A percentile compares a stretch with the other conserved stretches of the same genome.
Evolutionary conservation across 2,888 invertebrate genomes (phyloP).

Genomic region (Orthonychiurus folsomi): DNA sequence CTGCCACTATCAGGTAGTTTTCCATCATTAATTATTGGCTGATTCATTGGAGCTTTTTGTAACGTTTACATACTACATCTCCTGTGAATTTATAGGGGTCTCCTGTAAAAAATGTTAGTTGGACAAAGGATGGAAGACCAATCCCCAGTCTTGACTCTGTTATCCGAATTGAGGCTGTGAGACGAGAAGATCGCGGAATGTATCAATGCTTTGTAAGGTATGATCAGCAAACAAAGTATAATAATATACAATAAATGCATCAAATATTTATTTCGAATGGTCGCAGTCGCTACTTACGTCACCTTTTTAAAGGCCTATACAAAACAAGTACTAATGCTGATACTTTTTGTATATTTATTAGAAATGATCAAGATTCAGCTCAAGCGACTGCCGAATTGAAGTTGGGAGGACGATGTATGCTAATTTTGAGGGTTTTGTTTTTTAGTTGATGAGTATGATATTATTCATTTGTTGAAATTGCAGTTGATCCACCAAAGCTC

Average conservation of each 20-base stretch:
- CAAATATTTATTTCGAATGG: background rate
- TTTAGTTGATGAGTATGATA: background rate
- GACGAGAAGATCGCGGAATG: slow-evolving; percentile 92
- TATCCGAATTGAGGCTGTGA: slow-evolving; percentile 73
- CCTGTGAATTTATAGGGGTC: slow-evolving; percentile 54
- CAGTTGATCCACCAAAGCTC: slow-evolving; percentile 80
- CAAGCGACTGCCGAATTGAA: slow-evolving; percentile 86
- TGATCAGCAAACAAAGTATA: slow-evolving; percentile 23
- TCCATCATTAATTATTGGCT: background rate
- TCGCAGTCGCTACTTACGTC: slow-evolving; percentile 77
- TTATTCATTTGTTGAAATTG: slow-evolving; percentile 27
- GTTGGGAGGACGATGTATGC: slow-evolving; percentile 81
- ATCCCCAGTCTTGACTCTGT: slow-evolving; percentile 71
- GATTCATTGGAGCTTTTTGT: background rate
- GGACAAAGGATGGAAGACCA: slow-evolving; percentile 85
- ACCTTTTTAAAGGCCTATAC: slow-evolving; percentile 83
- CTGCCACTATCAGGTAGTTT: slow-evolving; percentile 57
- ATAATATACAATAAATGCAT: too few species aligned
- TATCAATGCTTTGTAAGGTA: slow-evolving; percentile 92
- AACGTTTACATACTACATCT: background rate
- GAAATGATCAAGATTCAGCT: slow-evolving; percentile 78
- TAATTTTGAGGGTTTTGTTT: slow-evolving; percentile 42
- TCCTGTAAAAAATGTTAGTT: slow-evolving; percentile 80
- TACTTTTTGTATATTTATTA: too few species aligned
- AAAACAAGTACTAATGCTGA: too few species aligned